Conservation (phyloP, 2,888 invertebrate genomes). For the Hipparchia semele region DNA sequence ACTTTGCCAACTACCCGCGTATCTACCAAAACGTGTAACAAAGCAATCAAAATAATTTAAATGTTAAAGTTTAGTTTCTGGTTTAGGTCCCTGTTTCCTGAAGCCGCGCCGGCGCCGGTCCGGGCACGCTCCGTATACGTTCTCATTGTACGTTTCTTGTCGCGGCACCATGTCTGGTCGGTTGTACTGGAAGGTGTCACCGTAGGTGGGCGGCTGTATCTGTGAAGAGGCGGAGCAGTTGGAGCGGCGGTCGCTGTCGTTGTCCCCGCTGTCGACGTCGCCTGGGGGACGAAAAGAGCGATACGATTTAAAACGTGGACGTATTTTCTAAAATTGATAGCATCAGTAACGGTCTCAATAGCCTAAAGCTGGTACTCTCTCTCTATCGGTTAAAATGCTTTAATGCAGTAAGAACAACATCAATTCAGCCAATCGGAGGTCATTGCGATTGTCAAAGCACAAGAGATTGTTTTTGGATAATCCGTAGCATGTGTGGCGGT, state of each 20-base stretch:
- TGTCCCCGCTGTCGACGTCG: conserved; percentile 92
- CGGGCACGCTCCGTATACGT: conserved; percentile 32
- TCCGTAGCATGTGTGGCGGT: too few relatives aligned
- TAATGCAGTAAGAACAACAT: too few relatives aligned
- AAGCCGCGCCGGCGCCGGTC: conserved; percentile 34
- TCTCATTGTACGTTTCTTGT: conserved; percentile 33
- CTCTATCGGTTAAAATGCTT: too few relatives aligned
- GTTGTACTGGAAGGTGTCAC: conserved; percentile 44
- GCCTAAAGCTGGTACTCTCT: too few relatives aligned
- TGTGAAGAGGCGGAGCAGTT: conserved; percentile 71
- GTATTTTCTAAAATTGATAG: too few relatives aligned
- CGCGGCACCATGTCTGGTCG: conserved; percentile 38
- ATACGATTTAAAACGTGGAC: not conserved
- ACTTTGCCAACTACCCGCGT: too few relatives aligned
- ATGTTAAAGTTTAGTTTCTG: conserved; percentile 82
- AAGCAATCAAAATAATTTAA: too few relatives aligned
- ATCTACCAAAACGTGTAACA: too few relatives aligned
- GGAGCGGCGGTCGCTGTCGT: conserved; percentile 80
- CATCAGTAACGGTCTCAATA: too few relatives aligned
- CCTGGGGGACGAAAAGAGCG: conserved; percentile 64
- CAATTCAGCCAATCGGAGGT: too few relatives aligned
- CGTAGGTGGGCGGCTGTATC: conserved; percentile 53
- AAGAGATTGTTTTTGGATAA: too few relatives aligned
- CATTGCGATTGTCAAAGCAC: too few relatives aligned
- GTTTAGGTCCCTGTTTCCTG: conserved; percentile 62